Conservation (phyloP, 2,888 invertebrate genomes). For the Rhimphoctona megacephalus region DNA sequence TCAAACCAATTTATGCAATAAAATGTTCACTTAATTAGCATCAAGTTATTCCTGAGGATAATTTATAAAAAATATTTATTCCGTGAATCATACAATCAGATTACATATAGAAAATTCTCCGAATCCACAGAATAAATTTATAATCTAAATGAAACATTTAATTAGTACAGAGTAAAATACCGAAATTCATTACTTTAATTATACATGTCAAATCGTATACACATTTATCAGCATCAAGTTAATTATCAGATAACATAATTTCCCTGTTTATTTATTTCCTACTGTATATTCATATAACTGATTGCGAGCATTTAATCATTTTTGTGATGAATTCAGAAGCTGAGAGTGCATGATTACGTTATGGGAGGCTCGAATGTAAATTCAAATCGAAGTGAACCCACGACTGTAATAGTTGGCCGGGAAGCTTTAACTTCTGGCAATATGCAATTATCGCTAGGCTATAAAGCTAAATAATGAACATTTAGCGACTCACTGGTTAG, state of each 20-base stretch:
- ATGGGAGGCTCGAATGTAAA: background rate
- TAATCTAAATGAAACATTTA: background rate
- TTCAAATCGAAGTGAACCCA: background rate
- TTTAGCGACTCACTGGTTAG: constrained; percentile 32
- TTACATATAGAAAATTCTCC: background rate
- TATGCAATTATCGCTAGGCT: constrained; percentile 54
- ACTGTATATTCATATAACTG: background rate
- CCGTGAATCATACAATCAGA: background rate
- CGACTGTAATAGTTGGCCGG: constrained; percentile 14
- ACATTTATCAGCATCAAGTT: background rate
- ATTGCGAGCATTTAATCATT: background rate
- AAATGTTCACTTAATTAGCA: background rate
- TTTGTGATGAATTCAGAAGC: background rate
- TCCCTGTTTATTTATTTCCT: background rate
- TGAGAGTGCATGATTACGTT: background rate
- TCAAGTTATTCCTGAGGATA: background rate
- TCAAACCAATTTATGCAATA: background rate
- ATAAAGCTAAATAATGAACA: constrained; percentile 51
- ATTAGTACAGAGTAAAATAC: background rate
- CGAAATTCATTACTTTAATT: background rate
- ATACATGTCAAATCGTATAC: background rate
- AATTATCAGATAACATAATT: background rate
- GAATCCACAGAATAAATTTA: background rate
- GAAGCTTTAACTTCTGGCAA: constrained; percentile 47
- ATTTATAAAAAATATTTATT: background rate